A percentile compares a stretch with the other conserved stretches of the same genome.
Evolutionary conservation across 2,797 vertebrate genomes (phyloP).

Genomic region (Propithecus perrieri): DNA sequence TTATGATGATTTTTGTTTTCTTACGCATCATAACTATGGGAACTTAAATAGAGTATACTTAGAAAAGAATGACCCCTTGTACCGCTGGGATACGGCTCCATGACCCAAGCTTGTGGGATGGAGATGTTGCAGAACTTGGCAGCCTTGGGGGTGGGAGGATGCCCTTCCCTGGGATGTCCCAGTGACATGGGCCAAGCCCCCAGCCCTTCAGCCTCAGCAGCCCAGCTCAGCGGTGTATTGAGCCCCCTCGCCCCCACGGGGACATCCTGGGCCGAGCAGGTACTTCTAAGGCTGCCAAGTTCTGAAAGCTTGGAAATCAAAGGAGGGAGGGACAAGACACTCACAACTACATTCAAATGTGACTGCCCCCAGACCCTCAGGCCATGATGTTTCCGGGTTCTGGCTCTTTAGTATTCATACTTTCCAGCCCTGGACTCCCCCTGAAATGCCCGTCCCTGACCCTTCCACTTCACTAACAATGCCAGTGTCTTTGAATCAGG

Average conservation of each 20-base stretch:
- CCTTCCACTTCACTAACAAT: neutral
- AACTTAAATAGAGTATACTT: slow-evolving; percentile 51
- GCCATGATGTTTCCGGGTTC: neutral
- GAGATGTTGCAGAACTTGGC: slow-evolving; percentile 22
- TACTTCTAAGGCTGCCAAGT: neutral
- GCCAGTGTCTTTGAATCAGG: neutral
- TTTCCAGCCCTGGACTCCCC: neutral
- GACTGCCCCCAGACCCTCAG: neutral
- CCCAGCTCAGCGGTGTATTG: neutral
- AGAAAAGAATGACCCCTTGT: neutral
- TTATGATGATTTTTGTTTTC: slow-evolving; percentile 55
- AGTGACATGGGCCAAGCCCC: neutral
- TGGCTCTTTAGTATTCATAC: neutral
- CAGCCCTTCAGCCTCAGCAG: neutral
- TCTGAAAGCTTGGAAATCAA: neutral
- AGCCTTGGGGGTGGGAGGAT: neutral
- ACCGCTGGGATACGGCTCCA: neutral
- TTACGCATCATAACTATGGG: slow-evolving; percentile 14
- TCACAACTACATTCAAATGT: neutral
- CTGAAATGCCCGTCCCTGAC: neutral
- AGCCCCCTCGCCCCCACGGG: neutral
- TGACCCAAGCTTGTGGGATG: neutral
- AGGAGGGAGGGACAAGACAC: neutral
- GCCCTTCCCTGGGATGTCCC: neutral
- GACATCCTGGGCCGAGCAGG: neutral